These are phyloP conservation scores for Silurus glanis DNA, from an alignment of 2,113 vertebrate genomes.

Conservation along the genomic window DNA sequence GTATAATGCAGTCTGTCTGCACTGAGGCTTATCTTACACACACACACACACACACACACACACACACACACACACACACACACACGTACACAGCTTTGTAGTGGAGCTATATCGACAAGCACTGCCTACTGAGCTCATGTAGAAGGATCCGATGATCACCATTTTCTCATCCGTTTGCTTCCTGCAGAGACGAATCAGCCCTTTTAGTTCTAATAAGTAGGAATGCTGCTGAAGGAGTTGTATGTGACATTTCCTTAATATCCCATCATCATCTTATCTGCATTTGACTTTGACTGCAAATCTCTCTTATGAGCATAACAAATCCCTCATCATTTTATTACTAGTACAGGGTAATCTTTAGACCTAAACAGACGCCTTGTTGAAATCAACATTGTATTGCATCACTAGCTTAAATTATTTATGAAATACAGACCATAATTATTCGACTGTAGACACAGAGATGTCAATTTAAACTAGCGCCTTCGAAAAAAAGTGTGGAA, in stretches of 20 bases:
- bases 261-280: background rate
- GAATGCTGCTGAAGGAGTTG: background rate
- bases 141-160: conserved; percentile 13
- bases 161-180: background rate
- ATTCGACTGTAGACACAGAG: background rate
- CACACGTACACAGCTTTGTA: background rate
- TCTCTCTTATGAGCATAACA: background rate
- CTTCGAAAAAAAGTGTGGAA: background rate
- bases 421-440: background rate
- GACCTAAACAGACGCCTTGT: background rate
- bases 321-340: background rate
- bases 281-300: background rate
- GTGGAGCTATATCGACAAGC: background rate
- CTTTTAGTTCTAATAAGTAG: background rate
- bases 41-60: background rate
- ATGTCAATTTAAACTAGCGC: background rate
- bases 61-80: background rate
- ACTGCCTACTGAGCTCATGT: background rate
- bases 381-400: no score
- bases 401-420: background rate
- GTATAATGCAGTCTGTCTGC: background rate
- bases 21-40: background rate
- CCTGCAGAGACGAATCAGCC: conserved; percentile 1
- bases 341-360: background rate
- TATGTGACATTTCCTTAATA: background rate